These are phyloP conservation scores for Melanophora roralis DNA, from an alignment of 2,888 invertebrate genomes.

Conservation along the genomic window DNA sequence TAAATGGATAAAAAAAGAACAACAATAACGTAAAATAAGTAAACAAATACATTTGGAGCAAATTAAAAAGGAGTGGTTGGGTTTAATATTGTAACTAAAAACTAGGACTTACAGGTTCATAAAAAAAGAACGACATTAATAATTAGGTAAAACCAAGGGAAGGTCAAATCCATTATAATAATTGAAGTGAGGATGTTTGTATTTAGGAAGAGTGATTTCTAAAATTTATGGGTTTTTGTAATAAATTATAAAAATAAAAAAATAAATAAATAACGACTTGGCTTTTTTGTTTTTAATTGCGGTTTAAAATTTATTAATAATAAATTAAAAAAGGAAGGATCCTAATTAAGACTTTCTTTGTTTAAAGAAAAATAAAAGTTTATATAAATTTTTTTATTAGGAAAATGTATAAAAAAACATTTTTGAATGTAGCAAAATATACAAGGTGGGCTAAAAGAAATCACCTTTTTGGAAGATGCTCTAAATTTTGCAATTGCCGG, in stretches of 20 bases:
- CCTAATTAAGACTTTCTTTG: too few species aligned
- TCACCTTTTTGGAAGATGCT: too few species aligned
- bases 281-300: background rate
- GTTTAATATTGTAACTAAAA: background rate
- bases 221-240: background rate
- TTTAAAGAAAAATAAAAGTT: too few species aligned
- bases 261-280: too few species aligned
- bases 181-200: background rate
- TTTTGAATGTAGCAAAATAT: too few species aligned
- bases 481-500: too few species aligned
- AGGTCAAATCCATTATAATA: background rate
- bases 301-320: too few species aligned
- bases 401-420: too few species aligned
- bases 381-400: too few species aligned
- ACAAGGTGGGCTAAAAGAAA: too few species aligned
- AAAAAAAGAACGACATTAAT: background rate
- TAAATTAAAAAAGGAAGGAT: too few species aligned
- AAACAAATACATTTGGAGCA: background rate
- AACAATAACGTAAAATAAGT: background rate
- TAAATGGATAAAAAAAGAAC: background rate
- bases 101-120: background rate
- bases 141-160: background rate
- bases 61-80: conserved; percentile 27
- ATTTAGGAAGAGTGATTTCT: background rate
- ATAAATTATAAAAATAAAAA: background rate